Evolutionary conservation across 2,113 vertebrate genomes (phyloP).

Genomic region (Paedocypris sp.): DNA sequence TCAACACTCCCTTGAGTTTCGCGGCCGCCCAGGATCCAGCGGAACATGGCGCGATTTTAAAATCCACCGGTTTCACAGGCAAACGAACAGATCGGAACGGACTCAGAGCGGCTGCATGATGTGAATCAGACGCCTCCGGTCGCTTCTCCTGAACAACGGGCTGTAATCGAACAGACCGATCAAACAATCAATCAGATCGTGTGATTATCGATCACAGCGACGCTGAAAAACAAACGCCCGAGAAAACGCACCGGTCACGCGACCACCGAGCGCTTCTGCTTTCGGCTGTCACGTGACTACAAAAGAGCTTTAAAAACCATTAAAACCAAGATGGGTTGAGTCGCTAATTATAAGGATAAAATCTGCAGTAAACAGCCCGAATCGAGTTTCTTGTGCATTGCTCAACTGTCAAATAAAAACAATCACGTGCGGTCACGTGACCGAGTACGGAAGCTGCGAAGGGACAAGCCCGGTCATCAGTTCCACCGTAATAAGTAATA

Average conservation of each 20-base stretch:
- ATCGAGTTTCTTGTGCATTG: too few species aligned
- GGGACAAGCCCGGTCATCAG: slow-evolving; percentile 21
- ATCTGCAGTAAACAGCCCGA: too few species aligned
- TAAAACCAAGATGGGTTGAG: too few species aligned
- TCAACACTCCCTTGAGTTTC: slow-evolving; percentile 75
- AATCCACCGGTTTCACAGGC: background rate
- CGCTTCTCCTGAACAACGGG: background rate
- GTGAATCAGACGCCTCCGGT: background rate
- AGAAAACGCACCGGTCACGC: too few species aligned
- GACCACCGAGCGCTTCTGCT: too few species aligned
- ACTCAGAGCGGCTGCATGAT: slow-evolving; percentile 1
- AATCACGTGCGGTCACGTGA: slow-evolving; percentile 48
- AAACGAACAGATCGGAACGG: too few species aligned
- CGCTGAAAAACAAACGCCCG: too few species aligned
- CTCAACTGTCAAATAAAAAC: slow-evolving; percentile 7
- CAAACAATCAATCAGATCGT: too few species aligned
- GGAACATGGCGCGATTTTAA: slow-evolving; percentile 62
- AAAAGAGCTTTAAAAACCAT: too few species aligned
- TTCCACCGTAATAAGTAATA: background rate
- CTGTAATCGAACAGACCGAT: background rate
- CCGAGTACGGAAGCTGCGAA: slow-evolving; percentile 51
- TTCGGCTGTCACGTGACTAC: too few species aligned
- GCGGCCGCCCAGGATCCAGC: slow-evolving; percentile 83
- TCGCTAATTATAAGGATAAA: too few species aligned
- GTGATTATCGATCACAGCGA: too few species aligned